Percentiles rank a stretch among this genome's conserved stretches.
These are phyloP conservation scores for Nesoenas mayeri DNA, from an alignment of 2,113 vertebrate species.

Conservation along the genomic window DNA sequence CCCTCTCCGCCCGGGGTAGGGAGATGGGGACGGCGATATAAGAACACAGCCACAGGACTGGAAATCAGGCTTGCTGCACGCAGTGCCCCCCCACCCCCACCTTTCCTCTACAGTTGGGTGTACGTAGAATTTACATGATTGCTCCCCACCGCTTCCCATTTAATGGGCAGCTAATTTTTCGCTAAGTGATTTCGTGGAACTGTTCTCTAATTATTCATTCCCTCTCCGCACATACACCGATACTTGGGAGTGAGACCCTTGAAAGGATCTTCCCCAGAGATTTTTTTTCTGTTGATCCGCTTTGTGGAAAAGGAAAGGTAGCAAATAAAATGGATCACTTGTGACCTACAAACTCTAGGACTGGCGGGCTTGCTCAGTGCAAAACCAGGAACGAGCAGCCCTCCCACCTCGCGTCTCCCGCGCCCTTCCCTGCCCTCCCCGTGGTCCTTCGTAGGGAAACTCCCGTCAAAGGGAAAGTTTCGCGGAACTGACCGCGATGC, in stretches of 20 bases:
- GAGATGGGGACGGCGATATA: neutral
- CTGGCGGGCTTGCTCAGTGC: neutral
- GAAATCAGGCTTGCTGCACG: neutral
- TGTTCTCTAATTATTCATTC: constrained; percentile 55
- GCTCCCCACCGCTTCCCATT: constrained; percentile 32
- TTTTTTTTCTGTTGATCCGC: neutral
- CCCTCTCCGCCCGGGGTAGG: neutral
- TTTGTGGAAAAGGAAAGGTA: neutral
- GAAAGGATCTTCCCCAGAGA: neutral
- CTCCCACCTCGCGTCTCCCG: neutral
- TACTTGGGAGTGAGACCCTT: neutral
- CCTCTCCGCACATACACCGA: constrained; percentile 2
- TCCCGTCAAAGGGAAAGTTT: neutral
- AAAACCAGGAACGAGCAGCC: neutral
- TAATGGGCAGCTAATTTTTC: constrained; percentile 75
- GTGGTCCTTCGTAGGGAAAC: neutral
- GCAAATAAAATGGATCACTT: neutral
- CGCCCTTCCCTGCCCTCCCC: neutral
- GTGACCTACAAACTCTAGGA: neutral
- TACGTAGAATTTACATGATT: constrained; percentile 42
- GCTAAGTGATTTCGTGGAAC: constrained; percentile 68
- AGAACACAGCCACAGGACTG: neutral
- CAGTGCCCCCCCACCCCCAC: neutral
- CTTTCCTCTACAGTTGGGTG: neutral
- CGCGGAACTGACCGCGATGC: neutral